Conservation (phyloP, 2,113 vertebrate genomes). For the Serinus canaria region DNA sequence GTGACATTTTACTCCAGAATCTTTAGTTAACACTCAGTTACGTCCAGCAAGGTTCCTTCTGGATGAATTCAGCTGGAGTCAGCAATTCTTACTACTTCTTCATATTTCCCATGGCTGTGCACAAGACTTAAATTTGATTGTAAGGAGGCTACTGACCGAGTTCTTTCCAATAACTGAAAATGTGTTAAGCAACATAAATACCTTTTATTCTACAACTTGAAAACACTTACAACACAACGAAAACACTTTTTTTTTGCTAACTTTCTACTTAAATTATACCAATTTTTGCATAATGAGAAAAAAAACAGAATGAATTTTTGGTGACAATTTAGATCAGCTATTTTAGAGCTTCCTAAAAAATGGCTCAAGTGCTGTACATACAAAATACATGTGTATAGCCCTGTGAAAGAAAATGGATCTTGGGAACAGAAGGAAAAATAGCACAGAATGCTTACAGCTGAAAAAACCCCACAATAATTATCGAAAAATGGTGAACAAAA, state of each 20-base stretch:
- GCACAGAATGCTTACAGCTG: background rate
- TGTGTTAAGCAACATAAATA: background rate
- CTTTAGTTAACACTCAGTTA: background rate
- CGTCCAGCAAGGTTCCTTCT: background rate
- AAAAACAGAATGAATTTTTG: background rate
- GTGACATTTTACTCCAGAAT: background rate
- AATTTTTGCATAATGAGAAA: background rate
- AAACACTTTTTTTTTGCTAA: background rate
- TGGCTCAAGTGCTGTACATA: rapidly evolving
- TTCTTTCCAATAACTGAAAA: background rate
- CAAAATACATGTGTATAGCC: background rate
- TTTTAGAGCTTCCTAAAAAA: background rate
- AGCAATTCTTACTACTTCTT: background rate
- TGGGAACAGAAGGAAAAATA: background rate
- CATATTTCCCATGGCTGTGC: background rate
- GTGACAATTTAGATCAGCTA: background rate
- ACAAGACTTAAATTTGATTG: background rate
- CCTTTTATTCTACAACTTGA: background rate
- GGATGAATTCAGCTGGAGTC: background rate
- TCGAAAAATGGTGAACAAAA: background rate
- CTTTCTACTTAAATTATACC: background rate
- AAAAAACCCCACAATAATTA: background rate
- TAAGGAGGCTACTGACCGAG: background rate
- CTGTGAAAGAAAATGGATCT: background rate
- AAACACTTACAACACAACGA: background rate